Percentiles rank a stretch among this genome's conserved stretches.
phyloP scores from a whole-genome alignment of 1,140 invertebrate genomes.

The Zaprionus kolodkinae region DNA sequence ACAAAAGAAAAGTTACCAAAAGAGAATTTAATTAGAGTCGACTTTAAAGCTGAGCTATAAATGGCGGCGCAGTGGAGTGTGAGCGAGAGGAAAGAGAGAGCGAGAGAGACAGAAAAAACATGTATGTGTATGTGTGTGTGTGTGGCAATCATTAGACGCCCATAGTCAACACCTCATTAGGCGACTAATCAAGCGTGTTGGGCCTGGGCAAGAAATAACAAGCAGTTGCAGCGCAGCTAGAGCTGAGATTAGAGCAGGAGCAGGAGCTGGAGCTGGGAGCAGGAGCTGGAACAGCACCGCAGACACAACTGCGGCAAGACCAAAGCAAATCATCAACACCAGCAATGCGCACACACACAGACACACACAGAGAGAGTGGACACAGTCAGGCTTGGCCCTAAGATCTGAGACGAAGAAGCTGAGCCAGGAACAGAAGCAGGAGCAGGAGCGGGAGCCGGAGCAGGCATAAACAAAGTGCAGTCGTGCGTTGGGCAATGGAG shows the following conservation, averaged over 20 bases:
- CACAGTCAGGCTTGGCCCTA: conserved; percentile 6
- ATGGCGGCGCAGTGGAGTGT: conserved; percentile 34
- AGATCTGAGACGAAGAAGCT: conserved; percentile 24
- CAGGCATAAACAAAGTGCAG: conserved; percentile 40
- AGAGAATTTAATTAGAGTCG: conserved; percentile 59
- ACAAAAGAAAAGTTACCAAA: conserved; percentile 16
- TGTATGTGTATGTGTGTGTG: conserved; percentile 20
- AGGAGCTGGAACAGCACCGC: neutral
- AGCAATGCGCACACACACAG: neutral
- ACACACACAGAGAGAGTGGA: neutral
- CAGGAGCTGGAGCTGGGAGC: neutral
- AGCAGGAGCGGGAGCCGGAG: conserved; percentile 2
- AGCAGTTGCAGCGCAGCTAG: conserved; percentile 55
- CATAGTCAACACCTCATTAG: conserved; percentile 83
- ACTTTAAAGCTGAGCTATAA: conserved; percentile 47
- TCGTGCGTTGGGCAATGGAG: conserved; percentile 41
- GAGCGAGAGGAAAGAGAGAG: conserved; percentile 1
- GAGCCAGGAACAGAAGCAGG: too few relatives aligned
- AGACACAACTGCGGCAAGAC: conserved; percentile 31
- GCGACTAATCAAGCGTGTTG: conserved; percentile 80
- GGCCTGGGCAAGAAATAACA: conserved; percentile 69
- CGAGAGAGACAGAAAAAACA: neutral
- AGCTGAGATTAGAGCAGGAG: conserved; percentile 31
- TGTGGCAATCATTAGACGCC: conserved; percentile 67
- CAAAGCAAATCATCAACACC: conserved; percentile 65